Base-by-base conservation (phyloP, 2,888 invertebrate species). In the Tupiocoris notatus region DNA sequence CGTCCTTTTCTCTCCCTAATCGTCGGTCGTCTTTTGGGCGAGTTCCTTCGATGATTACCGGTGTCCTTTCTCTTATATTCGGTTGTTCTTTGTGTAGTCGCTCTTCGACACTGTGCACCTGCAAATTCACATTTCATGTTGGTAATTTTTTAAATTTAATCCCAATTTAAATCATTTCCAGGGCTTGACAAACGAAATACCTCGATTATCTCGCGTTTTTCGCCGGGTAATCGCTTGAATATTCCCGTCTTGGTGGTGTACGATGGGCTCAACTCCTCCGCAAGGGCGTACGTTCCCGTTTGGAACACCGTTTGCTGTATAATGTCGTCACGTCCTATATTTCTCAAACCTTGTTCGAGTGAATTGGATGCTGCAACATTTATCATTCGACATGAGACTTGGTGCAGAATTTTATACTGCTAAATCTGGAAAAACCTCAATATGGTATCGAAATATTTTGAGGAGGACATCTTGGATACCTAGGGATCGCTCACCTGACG, bases 301-400 rank as follows among this genome's bases (percentile, higher is more conserved):
- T 83, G 85, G 67, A 86, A 88, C 82, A 92, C 91, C 84, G 94
- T 94, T 81, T 93, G 91, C 80, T 91, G 91, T 81, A 96, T 92
- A 71, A 97, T 95, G 83, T 97, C 96, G 82, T 95, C 95, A 81
- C 97, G 88, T 76, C 93, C 93, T 79, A 97, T 95, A 80, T 90
- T 89, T 81, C 91, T 89, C 62, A 97, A 86, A 0, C 94, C 95
- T 81, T 91, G 88, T 84, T 96, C 96, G 81, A 97, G 85, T 3
- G 90, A 89, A 39, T 39, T 39, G 39, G 70, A 70, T 16, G 59
- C 70, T 70, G 39, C 6, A 39, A n/a, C 3, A 59, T 20, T 3
- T 3, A 59, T 17, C 9, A 9, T n/a, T n/a, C n/a, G n/a, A n/a
- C n/a, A n/a, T n/a, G n/a, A n/a, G n/a, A n/a, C n/a, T n/a, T n/a